Evolutionary conservation across 2,113 vertebrate species (phyloP), one percentile per base, ranked within the genome.

Genomic region (Chiloscyllium plagiosum): DNA sequence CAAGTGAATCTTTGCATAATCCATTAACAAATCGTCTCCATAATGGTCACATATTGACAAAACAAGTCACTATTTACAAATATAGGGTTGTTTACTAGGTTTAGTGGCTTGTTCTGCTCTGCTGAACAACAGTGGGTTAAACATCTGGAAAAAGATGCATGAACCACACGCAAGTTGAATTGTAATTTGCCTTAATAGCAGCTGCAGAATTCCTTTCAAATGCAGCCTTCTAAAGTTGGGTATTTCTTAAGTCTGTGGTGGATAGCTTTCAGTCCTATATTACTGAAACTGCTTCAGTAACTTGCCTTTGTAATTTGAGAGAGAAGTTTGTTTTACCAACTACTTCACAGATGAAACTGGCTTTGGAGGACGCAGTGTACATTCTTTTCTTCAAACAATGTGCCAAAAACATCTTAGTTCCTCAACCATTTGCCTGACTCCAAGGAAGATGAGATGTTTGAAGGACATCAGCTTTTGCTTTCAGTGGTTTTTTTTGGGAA

Each of bases 171-270:
- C 33, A 70, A 94, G 37, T 94, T 94, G 66, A 69, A 94, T 94
- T 94, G 66, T 70, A 69, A 94, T 94, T 94, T 94, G n/a, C 66
- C 92, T 5, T 19, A 94, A 69, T 26, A 47, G 66, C 92, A 94
- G 92, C 66, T 94, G 92, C 66, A 94, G 70, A 94, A 94, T 94
- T 69, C n/a, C 70, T 94, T 94, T 94, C 66, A 42, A 69, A 42
- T 94, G 66, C 92, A 94, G 37, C 65, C 61, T 94, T 69, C 68
- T 68, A 94, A 94, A 69, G 65, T 94, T 94, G 65, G 47, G 1
- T 94, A 42, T 94, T 47, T 69, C 65, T 61, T n/a, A 68, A 37
- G 87, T 26, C 12, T 56, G 86, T 70, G 65, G 92, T 37, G 37
- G 4, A 70, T 47, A 93, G 90, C 61, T 93, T 65, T 20, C 33